Conservation (phyloP, 35 echinoderm and acorn worm genomes). For the Strongylocentrotus purpuratus region DNA sequence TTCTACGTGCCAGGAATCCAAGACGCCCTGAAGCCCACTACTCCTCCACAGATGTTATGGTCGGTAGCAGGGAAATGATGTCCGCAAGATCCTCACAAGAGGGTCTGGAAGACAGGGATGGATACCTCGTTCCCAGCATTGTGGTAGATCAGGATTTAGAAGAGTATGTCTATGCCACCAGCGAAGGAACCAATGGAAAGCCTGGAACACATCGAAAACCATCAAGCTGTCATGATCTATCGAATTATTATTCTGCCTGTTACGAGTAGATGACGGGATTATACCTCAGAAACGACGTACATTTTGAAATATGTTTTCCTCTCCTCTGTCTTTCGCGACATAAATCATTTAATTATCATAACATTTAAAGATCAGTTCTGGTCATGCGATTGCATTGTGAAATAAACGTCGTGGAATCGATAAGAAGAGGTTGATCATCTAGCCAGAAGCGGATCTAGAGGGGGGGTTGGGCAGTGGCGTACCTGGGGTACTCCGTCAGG, state of each 20-base stretch:
- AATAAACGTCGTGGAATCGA: too few species aligned
- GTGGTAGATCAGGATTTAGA: neutral
- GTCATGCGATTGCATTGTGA: too few species aligned
- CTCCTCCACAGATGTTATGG: constrained; percentile 1
- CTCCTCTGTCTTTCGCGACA: too few species aligned
- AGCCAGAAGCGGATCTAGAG: too few species aligned
- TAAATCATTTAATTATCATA: too few species aligned
- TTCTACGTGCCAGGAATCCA: neutral
- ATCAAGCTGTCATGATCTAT: neutral
- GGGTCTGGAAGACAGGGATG: neutral
- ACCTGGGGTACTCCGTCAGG: too few species aligned
- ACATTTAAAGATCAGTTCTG: too few species aligned
- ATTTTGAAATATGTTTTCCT: too few species aligned
- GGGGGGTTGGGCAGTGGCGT: too few species aligned
- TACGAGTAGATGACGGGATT: neutral
- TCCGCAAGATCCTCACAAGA: neutral
- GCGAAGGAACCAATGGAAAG: neutral
- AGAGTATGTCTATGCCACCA: constrained; percentile 6
- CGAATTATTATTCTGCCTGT: neutral
- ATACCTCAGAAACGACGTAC: too few species aligned
- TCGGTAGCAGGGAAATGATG: neutral
- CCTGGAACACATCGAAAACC: neutral
- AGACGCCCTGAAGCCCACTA: neutral
- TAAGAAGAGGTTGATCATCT: too few species aligned
- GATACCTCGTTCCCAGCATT: constrained; percentile 15